Conservation (phyloP, 2,797 vertebrate genomes). For the Myripristis jacobus region DNA sequence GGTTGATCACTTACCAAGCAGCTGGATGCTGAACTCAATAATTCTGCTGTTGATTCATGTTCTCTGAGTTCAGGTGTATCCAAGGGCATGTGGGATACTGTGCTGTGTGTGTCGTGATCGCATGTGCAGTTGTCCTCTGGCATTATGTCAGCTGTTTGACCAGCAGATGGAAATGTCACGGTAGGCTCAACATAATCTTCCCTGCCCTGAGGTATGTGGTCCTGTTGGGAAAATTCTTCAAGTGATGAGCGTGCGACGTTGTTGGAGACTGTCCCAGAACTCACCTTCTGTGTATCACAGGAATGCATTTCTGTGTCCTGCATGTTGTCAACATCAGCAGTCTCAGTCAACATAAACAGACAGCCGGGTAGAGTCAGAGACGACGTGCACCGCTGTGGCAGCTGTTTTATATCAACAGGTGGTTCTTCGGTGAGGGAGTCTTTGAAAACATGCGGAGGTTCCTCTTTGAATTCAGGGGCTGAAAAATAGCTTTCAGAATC, state of each 20-base stretch:
- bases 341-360: conserved; percentile 1
- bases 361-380: conserved; percentile 13
- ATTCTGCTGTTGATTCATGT: neutral
- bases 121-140: conserved; percentile 42
- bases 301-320: conserved; percentile 4
- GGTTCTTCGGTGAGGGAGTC: conserved; percentile 9
- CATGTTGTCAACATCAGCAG: neutral
- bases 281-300: neutral
- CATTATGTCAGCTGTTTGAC: conserved; percentile 30
- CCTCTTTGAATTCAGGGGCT: conserved; percentile 62
- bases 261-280: neutral
- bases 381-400: neutral
- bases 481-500: conserved; percentile 74
- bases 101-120: conserved; percentile 24
- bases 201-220: conserved; percentile 10
- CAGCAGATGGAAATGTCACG: conserved; percentile 38
- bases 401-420: conserved; percentile 3
- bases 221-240: conserved; percentile 1
- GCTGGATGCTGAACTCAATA: conserved; percentile 25
- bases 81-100: neutral
- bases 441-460: conserved; percentile 23
- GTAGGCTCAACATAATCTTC: conserved; percentile 24
- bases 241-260: conserved; percentile 11
- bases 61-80: conserved; percentile 26
- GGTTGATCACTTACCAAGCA: conserved; percentile 29